Evolutionary conservation across 2,888 invertebrate genomes (phyloP), one percentile per base, ranked within the genome.

Genomic region (Chloroclysta siterata): DNA sequence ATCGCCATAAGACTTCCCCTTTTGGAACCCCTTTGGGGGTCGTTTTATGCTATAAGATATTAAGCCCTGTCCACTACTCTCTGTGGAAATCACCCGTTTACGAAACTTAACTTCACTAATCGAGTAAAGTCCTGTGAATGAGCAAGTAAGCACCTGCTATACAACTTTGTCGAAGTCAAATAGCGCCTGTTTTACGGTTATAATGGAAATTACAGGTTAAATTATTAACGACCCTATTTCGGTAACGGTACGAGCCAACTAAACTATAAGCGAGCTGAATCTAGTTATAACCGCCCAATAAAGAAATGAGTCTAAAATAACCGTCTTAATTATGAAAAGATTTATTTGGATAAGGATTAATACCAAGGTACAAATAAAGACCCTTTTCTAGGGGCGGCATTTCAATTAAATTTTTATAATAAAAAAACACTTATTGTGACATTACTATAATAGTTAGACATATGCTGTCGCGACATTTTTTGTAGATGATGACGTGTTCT

Each of bases 1-100:
- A 39, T 11, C 4, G 11, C 36, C 6, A 11, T 39, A 39, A 39
- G 36, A 39, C 1, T 39, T 39, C 11, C 11, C 8, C n/a, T n/a
- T n/a, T n/a, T n/a, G n/a, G n/a, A n/a, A 39, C 11, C 36, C 11
- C 1, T 7, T 39, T 44, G 15, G 14, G 14, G 13, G 44, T 14
- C 22, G 22, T 44, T 17, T 15, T 15, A 46, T 46, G 17, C 11
- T 17, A 8, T 11, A 53, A 22, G 22, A 28, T 56, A 56, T 39
- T 50, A 14, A 48, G 22, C 48, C n/a, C 13, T 50, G 39, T 28
- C 55, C 22, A 39, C 22, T 47, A 48, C 39, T 56, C 56, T 39
- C 56, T n/a, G 41, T 41, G 56, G 56, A 56, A 56, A 48, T 56
- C 48, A 56, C 22, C 47, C n/a, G 15, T 56, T 50, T 56, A 56